Base-by-base conservation (phyloP, 1,140 invertebrate species). In the Colletes latitarsis region DNA sequence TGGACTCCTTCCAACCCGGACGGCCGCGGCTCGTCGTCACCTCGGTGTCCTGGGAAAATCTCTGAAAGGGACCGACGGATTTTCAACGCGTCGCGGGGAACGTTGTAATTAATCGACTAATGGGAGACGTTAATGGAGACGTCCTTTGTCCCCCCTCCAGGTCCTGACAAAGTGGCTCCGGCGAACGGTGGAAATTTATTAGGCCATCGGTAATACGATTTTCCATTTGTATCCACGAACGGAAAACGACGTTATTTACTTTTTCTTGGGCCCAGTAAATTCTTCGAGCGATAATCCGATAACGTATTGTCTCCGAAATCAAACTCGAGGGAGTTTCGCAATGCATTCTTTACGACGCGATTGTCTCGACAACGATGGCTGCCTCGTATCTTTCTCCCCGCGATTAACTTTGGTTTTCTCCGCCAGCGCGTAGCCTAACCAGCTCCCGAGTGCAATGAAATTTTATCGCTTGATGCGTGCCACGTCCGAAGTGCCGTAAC, bases 81-180 rank as follows among this genome's bases (percentile, higher is more conserved):
- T 57, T 71, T 58, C 17, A 71, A 71, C 57, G 58, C 39, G 55
- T 53, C 46, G 19, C 55, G 12, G 39, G 46, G 17, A 49, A 74
- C 66, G 30, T 21, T 77, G 52, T 62, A 78, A 81, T 84, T 82
- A 84, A 77, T 17, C 74, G 74, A 14, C 64, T 57, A 66, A 76
- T 60, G 63, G 53, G 30, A 39, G 19, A 6, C 55, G 39, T 30
- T 49, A 52, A 67, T 67, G 43, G 19, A 49, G 46, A 67, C 19
- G 49, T 69, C 6, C 19, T 55, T 30, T 30, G 6, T 21, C 14
- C 53, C 19, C 5, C 9, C 19, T 60, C 60, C 3, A 15, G 6
- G 41, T 9, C 60, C 3, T 4, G 60, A 41, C 19, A 41, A 17
- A 21, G 10, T 49, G 43, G n/a, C 46, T 19, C 12, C 6, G 10